Evolutionary conservation across 1,140 invertebrate species (phyloP).

Genomic region (Diorhabda sublineata): DNA sequence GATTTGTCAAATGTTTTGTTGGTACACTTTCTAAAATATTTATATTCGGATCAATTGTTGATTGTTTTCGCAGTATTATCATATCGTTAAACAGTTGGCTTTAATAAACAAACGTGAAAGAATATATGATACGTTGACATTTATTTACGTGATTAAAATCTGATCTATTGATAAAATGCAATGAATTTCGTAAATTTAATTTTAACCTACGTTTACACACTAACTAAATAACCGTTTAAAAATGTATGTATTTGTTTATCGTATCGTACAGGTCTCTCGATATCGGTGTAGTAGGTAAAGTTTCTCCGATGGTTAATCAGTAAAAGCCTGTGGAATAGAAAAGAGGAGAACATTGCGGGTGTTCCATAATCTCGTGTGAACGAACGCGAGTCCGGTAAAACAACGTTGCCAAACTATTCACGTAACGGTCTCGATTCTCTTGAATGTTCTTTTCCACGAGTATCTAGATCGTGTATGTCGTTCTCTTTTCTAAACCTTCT

Average conservation of each 20-base stretch:
- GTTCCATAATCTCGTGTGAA: slow-evolving; percentile 41
- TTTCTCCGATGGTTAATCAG: slow-evolving; percentile 27
- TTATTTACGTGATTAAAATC: neutral
- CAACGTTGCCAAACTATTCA: slow-evolving; percentile 35
- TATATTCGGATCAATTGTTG: neutral
- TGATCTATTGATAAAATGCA: too few relatives aligned
- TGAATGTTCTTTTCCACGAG: slow-evolving; percentile 28
- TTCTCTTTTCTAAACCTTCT: slow-evolving; percentile 24
- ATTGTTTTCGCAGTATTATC: neutral
- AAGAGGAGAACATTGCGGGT: slow-evolving; percentile 36
- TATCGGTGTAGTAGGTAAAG: slow-evolving; percentile 1
- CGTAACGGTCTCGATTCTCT: slow-evolving; percentile 35
- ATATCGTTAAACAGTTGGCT: too few relatives aligned
- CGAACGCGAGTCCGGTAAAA: slow-evolving; percentile 35
- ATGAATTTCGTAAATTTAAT: too few relatives aligned
- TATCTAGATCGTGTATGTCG: slow-evolving; percentile 31
- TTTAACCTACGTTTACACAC: neutral
- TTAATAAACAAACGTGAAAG: too few relatives aligned
- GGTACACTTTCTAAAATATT: neutral
- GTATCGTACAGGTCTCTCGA: neutral
- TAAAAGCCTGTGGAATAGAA: slow-evolving; percentile 26
- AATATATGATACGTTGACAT: neutral
- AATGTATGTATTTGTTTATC: neutral
- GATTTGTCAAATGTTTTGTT: neutral
- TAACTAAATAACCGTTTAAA: neutral